These are phyloP conservation scores for Sceloporus tristichus DNA, from an alignment of 2,113 vertebrate genomes.

Conservation along the genomic window DNA sequence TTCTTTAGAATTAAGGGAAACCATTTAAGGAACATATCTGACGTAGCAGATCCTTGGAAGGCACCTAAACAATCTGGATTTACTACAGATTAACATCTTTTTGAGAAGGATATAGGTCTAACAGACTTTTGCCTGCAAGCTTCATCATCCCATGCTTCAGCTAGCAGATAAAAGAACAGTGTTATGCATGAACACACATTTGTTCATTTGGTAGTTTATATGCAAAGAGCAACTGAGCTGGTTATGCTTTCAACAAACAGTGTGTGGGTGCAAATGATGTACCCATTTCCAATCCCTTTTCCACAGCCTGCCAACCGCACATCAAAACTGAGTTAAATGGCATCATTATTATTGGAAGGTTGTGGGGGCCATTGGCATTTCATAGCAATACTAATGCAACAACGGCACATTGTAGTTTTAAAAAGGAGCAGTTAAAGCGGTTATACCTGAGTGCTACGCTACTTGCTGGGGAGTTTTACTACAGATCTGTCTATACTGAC, in stretches of 20 bases:
- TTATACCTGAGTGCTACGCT: constrained; percentile 13
- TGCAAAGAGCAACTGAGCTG: constrained; percentile 9
- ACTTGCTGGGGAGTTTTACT: not conserved
- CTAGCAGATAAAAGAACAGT: constrained; percentile 25
- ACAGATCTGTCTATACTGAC: constrained; percentile 12
- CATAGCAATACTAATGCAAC: constrained; percentile 23
- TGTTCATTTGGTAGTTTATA: constrained; percentile 38
- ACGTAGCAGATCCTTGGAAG: constrained; percentile 57
- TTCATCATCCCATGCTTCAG: not conserved
- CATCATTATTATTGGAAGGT: not conserved
- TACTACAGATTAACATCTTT: constrained; percentile 19
- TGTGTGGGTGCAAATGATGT: not conserved
- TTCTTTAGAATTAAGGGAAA: constrained; percentile 16
- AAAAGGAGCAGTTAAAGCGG: constrained; percentile 6
- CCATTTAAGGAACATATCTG: constrained; percentile 15
- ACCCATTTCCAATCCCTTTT: constrained; percentile 2
- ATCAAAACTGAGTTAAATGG: constrained; percentile 14
- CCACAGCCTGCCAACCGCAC: not conserved
- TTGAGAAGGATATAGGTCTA: constrained; percentile 19
- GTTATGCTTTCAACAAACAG: constrained; percentile 6
- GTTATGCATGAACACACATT: constrained; percentile 35
- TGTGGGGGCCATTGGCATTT: not conserved
- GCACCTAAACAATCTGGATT: constrained; percentile 56
- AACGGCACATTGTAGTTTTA: not conserved
- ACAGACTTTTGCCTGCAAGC: constrained; percentile 53